Percentiles rank a stretch among this genome's conserved stretches.
Evolutionary conservation across 1,140 invertebrate genomes (phyloP).

Genomic region (Drosophila paulistorum): DNA sequence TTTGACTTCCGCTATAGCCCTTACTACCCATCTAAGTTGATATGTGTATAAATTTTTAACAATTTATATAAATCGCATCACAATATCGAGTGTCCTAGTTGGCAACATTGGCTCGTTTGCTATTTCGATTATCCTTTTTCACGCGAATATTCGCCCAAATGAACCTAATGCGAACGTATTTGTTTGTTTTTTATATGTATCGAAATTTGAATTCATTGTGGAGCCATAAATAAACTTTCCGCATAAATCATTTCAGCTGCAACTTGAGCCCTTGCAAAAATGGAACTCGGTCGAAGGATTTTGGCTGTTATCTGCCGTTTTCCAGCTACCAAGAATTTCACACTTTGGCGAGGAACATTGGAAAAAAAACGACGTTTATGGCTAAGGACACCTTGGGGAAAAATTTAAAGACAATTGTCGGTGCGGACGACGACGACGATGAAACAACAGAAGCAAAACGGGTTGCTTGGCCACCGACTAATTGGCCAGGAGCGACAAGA

Average conservation of each 20-base stretch:
- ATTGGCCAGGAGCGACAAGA: slow-evolving; percentile 60
- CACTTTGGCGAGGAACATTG: slow-evolving; percentile 8
- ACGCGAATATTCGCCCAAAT: slow-evolving; percentile 51
- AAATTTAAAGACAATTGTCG: slow-evolving; percentile 64
- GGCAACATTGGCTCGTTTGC: slow-evolving; percentile 26
- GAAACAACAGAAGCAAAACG: slow-evolving; percentile 25
- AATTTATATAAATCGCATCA: slow-evolving; percentile 2
- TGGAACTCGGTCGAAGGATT: slow-evolving; percentile 35
- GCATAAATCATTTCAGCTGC: slow-evolving; percentile 64
- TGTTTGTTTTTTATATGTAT: slow-evolving; percentile 40
- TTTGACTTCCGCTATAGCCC: slow-evolving; percentile 3
- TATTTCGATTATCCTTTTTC: slow-evolving; percentile 50
- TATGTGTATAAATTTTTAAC: not conserved
- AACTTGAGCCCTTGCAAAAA: slow-evolving; percentile 46
- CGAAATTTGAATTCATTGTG: slow-evolving; percentile 66
- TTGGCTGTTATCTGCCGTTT: slow-evolving; percentile 41
- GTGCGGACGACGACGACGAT: slow-evolving; percentile 15
- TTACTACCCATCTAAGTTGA: too few relatives aligned
- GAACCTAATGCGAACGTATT: slow-evolving; percentile 21
- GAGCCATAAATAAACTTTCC: slow-evolving; percentile 66
- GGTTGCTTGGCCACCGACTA: slow-evolving; percentile 46
- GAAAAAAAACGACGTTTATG: slow-evolving; percentile 21
- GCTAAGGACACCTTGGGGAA: slow-evolving; percentile 66
- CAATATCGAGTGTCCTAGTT: slow-evolving; percentile 44
- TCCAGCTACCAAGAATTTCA: slow-evolving; percentile 28